Conservation (phyloP, 2,888 invertebrate species). For the Lithophane socia region DNA sequence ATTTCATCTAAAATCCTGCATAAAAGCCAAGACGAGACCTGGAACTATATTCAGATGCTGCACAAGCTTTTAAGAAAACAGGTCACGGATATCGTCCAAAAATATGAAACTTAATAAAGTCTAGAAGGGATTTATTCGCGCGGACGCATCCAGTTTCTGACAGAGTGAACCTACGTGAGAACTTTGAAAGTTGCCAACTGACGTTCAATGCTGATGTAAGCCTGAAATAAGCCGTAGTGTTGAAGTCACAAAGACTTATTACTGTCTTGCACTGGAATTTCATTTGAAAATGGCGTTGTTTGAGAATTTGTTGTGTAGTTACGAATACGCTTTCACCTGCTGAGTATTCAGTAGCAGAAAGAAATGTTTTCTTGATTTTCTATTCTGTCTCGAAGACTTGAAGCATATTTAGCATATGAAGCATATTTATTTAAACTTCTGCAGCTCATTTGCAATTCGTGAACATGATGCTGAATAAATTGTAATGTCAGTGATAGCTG, state of each 20-base stretch:
- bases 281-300: background rate
- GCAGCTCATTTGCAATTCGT: background rate
- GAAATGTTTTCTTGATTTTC: background rate
- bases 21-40: conserved; percentile 35
- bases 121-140: conserved; percentile 73
- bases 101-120: conserved; percentile 72
- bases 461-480: background rate
- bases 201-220: conserved; percentile 21
- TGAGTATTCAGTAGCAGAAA: background rate
- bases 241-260: background rate
- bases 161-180: conserved; percentile 65
- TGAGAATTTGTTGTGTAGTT: background rate
- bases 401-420: background rate
- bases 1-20: conserved; percentile 44
- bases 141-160: conserved; percentile 60
- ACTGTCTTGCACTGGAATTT: conserved; percentile 1
- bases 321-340: background rate
- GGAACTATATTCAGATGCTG: conserved; percentile 30
- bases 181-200: conserved; percentile 60
- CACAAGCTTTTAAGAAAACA: conserved; percentile 60
- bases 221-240: conserved; percentile 1
- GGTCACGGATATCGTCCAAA: conserved; percentile 67
- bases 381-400: background rate
- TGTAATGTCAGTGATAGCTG: conserved; percentile 16
- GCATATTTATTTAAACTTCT: background rate